These are phyloP conservation scores for Agrochola circellaris DNA, from an alignment of 2,888 invertebrate species.

Conservation along the genomic window DNA sequence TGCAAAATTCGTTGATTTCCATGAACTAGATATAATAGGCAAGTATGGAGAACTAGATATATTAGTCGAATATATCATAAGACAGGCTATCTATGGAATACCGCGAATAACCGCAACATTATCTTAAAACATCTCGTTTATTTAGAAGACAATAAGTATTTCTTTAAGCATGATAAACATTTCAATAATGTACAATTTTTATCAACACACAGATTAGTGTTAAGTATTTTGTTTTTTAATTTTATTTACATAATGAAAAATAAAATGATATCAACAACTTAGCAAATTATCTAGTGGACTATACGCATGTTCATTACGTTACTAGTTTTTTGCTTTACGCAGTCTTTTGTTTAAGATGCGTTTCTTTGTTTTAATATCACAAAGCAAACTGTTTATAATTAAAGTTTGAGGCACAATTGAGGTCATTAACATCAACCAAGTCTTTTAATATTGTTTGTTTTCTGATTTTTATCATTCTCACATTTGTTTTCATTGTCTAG, in stretches of 20 bases:
- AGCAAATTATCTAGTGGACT: conserved; percentile 1
- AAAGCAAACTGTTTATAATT: conserved; percentile 29
- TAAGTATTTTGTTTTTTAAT: conserved; percentile 8
- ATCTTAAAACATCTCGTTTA: not conserved
- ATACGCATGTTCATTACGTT: not conserved
- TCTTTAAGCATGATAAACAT: conserved; percentile 27
- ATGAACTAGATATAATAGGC: not conserved
- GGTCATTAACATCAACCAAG: conserved; percentile 33
- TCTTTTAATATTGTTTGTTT: conserved; percentile 28
- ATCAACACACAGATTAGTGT: conserved; percentile 2
- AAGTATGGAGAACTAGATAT: not conserved
- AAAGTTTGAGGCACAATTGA: conserved; percentile 11
- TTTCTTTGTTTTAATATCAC: conserved; percentile 26
- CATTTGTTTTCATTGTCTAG: conserved; percentile 1
- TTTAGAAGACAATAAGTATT: not conserved
- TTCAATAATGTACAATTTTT: conserved; percentile 2
- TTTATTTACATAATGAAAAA: conserved; percentile 5
- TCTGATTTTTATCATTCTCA: not conserved
- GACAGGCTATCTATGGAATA: not conserved
- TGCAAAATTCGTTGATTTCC: not conserved
- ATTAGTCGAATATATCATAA: conserved; percentile 16
- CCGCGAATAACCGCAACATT: not conserved
- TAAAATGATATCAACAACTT: not conserved
- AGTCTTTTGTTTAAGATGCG: not conserved
- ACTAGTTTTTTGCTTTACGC: not conserved